These are phyloP conservation scores for Tetragonisca angustula DNA, from an alignment of 2,888 invertebrate genomes.

Conservation along the genomic window DNA sequence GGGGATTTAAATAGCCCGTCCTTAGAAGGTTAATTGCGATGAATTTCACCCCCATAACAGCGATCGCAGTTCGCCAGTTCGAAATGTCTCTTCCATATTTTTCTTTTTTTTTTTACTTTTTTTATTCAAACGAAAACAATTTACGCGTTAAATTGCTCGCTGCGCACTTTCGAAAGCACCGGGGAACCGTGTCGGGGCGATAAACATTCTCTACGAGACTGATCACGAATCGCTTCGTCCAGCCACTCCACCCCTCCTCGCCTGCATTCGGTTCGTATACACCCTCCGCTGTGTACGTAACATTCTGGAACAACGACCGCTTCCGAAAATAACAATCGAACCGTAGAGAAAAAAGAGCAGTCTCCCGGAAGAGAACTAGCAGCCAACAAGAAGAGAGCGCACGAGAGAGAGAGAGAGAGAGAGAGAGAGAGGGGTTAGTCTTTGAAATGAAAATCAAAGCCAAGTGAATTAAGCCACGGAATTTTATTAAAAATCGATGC, in stretches of 20 bases:
- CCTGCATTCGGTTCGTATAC: background rate
- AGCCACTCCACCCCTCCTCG: background rate
- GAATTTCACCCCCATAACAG: too few relatives aligned
- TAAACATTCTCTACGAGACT: conserved; percentile 1
- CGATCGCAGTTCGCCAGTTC: too few relatives aligned
- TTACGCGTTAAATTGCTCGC: too few relatives aligned
- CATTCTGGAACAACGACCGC: conserved; percentile 1
- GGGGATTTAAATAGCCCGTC: too few relatives aligned
- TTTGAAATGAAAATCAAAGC: conserved; percentile 45
- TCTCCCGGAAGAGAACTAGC: background rate
- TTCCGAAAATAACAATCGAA: conserved; percentile 32
- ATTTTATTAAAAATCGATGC: conserved; percentile 44
- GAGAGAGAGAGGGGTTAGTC: too few relatives aligned
- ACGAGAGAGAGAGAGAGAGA: too few relatives aligned
- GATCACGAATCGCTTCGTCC: background rate
- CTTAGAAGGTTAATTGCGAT: background rate
- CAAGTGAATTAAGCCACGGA: conserved; percentile 41
- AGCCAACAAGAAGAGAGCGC: too few relatives aligned
- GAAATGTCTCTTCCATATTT: too few relatives aligned
- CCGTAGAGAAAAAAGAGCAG: background rate
- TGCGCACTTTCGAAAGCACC: too few relatives aligned
- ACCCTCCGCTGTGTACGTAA: background rate
- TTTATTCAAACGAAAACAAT: too few relatives aligned
- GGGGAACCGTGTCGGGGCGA: too few relatives aligned
- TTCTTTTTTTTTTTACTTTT: too few relatives aligned